Evolutionary conservation across 2,888 invertebrate genomes (phyloP), one percentile per base, ranked within the genome.

Genomic region (Amphiduros pacificus): DNA sequence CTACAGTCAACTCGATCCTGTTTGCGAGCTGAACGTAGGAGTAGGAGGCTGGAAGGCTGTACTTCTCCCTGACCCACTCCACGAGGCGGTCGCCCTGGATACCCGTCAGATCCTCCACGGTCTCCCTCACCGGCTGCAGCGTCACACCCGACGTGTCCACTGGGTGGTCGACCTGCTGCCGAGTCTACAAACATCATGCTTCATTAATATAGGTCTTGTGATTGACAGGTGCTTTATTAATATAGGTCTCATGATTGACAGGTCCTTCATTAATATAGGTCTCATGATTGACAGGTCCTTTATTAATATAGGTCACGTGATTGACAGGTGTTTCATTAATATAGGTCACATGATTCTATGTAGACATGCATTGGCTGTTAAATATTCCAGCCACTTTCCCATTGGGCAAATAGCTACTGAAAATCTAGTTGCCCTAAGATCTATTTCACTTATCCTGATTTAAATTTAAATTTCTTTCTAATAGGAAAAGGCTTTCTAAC

Each of bases 41-140:
- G 69, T 81, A 82, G 62, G 81, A 72, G 11, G 74, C 74, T 1
- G 79, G 76, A 2, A 74, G 76, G 6, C 78, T 80, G 44, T 77
- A 73, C 61, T 71, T 73, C 29, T 74, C 71, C 44, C 74, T 68
- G 27, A 75, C 73, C 76, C 78, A 80, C 20, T 74, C 61, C 17
- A 82, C 68, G 41, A 82, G 72, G 2, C 72, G 73, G 24, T 64
- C 60, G 3, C 78, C 74, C 5, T 69, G 69, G 28, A 58, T 26
- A 31, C 71, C 73, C 9, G 73, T 57, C 52, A 80, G 73, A 32
- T 70, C 62, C 55, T 80, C 79, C 3, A 69, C 68, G 26, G 77
- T 68, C 9, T 75, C 71, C 20, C 72, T 72, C 29, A 76, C 76
- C 1, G 73, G 73, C 52, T 58, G 58, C 32, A 41, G 24, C 1